Conservation (phyloP, 1,140 invertebrate species). For the Drosophila kurseongensis region DNA sequence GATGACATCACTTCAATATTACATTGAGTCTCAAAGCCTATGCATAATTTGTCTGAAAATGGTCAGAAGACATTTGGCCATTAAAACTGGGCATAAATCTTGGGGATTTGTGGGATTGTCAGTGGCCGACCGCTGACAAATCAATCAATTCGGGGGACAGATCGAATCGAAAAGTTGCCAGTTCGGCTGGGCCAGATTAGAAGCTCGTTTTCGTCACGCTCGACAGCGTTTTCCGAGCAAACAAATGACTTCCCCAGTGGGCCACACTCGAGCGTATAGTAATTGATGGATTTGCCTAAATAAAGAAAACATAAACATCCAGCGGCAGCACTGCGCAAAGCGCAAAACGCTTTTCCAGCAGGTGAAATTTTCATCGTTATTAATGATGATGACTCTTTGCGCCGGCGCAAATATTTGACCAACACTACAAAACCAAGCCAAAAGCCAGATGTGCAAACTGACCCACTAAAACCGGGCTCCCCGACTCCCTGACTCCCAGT, state of each 20-base stretch:
- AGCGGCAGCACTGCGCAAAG: constrained; percentile 12
- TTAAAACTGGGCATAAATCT: constrained; percentile 65
- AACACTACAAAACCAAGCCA: constrained; percentile 61
- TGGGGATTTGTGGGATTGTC: constrained; percentile 63
- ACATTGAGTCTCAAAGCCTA: constrained; percentile 28
- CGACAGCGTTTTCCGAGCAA: constrained; percentile 36
- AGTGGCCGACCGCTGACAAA: constrained; percentile 57
- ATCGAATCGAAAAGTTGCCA: constrained; percentile 43
- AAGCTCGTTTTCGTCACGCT: constrained; percentile 51
- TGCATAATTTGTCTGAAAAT: constrained; percentile 80
- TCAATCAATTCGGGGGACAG: constrained; percentile 62
- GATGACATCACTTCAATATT: constrained; percentile 63
- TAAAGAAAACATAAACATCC: constrained; percentile 63
- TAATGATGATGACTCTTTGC: constrained; percentile 79
- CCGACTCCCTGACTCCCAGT: constrained; percentile 4
- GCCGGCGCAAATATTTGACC: constrained; percentile 74
- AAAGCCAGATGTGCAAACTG: constrained; percentile 71
- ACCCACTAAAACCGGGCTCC: constrained; percentile 57
- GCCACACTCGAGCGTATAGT: constrained; percentile 42
- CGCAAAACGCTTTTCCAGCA: constrained; percentile 65
- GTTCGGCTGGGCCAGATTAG: constrained; percentile 47
- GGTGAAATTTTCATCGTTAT: constrained; percentile 79
- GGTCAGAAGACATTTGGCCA: constrained; percentile 63
- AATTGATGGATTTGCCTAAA: constrained; percentile 78
- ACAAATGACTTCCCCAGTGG: constrained; percentile 62